Percentiles rank a stretch among this genome's conserved stretches.
Evolutionary conservation across 1,140 invertebrate genomes (phyloP).

Genomic region (Babylonia areolata): DNA sequence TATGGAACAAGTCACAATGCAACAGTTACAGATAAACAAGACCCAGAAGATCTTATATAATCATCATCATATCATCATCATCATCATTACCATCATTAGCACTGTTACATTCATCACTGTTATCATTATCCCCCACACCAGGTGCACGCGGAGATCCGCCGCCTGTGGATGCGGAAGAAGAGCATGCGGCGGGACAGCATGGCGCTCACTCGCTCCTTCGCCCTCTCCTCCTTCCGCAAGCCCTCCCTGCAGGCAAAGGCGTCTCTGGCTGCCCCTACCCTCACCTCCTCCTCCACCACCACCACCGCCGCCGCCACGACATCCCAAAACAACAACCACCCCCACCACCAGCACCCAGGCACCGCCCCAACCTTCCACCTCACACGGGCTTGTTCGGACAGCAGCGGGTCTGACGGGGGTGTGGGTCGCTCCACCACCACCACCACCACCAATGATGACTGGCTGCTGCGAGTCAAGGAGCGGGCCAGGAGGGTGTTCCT

Average conservation of each 20-base stretch:
- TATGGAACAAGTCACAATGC: too few relatives aligned
- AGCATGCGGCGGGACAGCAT: constrained; percentile 42
- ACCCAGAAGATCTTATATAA: too few relatives aligned
- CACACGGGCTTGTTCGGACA: not conserved
- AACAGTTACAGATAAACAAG: too few relatives aligned
- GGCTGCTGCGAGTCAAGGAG: not conserved
- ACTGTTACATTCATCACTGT: too few relatives aligned
- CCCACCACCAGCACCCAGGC: not conserved
- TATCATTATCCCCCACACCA: not conserved
- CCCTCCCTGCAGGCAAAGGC: constrained; percentile 19
- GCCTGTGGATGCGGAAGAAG: constrained; percentile 45
- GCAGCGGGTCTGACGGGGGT: not conserved
- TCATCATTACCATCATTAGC: too few relatives aligned
- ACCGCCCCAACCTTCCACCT: not conserved
- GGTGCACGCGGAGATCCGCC: constrained; percentile 48
- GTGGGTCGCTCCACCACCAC: too few relatives aligned
- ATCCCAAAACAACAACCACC: not conserved
- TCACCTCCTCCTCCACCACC: not conserved
- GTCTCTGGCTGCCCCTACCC: too few relatives aligned
- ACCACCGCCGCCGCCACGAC: not conserved
- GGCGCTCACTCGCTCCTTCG: constrained; percentile 47
- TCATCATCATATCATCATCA: too few relatives aligned
- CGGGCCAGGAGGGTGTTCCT: not conserved
- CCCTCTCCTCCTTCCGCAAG: constrained; percentile 43
- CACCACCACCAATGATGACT: too few relatives aligned